Evolutionary conservation across 2,113 vertebrate genomes (phyloP).

Genomic region (Petrocephalus microphthalmus): DNA sequence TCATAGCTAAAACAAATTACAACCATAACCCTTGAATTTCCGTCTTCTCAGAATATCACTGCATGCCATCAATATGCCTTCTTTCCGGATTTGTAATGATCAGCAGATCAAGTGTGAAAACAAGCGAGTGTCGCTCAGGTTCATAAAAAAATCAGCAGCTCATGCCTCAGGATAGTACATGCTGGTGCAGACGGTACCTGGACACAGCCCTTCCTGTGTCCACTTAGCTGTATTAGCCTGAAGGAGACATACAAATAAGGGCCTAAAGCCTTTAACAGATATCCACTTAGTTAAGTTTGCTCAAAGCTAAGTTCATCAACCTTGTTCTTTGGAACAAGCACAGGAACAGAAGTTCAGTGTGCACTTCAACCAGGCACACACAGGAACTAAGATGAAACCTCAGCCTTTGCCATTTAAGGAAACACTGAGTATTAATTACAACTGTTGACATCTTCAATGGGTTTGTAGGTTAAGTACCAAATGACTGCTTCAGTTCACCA

Average conservation of each 20-base stretch:
- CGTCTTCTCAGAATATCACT: background rate
- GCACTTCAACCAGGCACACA: background rate
- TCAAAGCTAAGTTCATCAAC: background rate
- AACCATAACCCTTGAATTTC: constrained; percentile 1
- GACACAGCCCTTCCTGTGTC: background rate
- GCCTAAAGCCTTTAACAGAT: background rate
- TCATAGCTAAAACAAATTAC: background rate
- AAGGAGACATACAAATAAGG: background rate
- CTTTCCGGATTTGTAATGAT: background rate
- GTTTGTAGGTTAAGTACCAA: background rate
- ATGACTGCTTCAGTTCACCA: background rate
- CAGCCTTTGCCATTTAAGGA: background rate
- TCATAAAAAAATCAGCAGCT: background rate
- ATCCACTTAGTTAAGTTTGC: background rate
- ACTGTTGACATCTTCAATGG: background rate
- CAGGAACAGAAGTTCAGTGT: background rate
- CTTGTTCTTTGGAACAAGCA: background rate
- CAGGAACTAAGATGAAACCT: background rate
- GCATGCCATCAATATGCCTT: background rate
- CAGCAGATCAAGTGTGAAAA: background rate
- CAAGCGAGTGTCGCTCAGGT: background rate
- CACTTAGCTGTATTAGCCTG: background rate
- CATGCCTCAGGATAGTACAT: background rate
- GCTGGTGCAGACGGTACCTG: background rate
- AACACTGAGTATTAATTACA: background rate